These are phyloP conservation scores for Caenorhabditis imperialis DNA, from an alignment of 2,888 invertebrate species.

Conservation along the genomic window DNA sequence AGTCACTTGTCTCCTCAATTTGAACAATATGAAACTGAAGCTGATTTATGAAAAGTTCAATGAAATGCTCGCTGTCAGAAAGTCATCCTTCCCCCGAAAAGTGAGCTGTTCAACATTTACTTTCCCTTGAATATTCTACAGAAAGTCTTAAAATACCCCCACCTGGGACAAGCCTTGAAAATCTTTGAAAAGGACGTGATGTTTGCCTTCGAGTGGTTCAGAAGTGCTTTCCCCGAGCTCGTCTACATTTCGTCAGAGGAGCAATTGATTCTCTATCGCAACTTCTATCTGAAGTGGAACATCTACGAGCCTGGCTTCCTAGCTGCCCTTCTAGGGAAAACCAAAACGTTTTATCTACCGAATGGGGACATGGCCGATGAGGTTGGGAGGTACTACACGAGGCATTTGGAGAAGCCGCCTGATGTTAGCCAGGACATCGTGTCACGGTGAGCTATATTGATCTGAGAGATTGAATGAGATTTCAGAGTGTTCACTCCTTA, in stretches of 20 bases:
- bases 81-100: background rate
- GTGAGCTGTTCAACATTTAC: background rate
- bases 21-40: background rate
- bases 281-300: constrained; percentile 47
- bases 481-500: constrained; percentile 1
- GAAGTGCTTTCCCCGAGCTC: constrained; percentile 41
- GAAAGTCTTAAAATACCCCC: background rate
- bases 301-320: constrained; percentile 40
- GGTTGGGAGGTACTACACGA: constrained; percentile 34
- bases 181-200: constrained; percentile 12
- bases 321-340: constrained; percentile 20
- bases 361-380: constrained; percentile 45
- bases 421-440: background rate
- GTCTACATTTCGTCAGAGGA: constrained; percentile 17
- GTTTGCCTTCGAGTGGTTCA: constrained; percentile 17
- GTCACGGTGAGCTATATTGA: background rate
- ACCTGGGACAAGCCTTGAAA: background rate
- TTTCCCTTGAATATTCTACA: background rate
- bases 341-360: constrained; percentile 25
- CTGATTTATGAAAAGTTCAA: background rate
- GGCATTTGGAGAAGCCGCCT: background rate
- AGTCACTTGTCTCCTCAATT: constrained; percentile 20
- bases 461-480: background rate
- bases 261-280: constrained; percentile 27
- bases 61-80: background rate